Evolutionary conservation across 1,140 invertebrate genomes (phyloP), one percentile per base, ranked within the genome.

Genomic region (Odontomachus brunneus): DNA sequence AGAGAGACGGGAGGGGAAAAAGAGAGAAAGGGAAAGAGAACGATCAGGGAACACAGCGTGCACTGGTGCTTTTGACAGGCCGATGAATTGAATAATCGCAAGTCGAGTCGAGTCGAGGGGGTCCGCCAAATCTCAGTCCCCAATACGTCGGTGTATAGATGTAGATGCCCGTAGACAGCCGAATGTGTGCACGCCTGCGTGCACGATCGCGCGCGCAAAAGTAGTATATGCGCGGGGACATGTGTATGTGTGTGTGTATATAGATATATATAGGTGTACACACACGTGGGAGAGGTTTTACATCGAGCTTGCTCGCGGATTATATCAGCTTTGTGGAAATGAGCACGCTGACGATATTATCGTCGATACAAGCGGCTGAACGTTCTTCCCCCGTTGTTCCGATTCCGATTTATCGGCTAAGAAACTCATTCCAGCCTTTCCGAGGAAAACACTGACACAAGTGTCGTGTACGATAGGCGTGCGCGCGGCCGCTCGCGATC

Each of bases 31-130:
- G 75, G 83, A 76, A 82, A 75, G 85, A 80, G 91, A 90, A 89
- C 90, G 91, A 90, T 87, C 89, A 91, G 91, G 92, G 90, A 92
- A 92, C 88, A 92, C 90, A 91, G 91, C 91, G 93, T 91, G 92
- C 93, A 92, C 93, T 94, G 94, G 94, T 94, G 94, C 93, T 94
- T 94, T 94, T 94, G 94, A 94, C 94, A 94, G 94, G 94, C 93
- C 93, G 94, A 94, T 94, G 94, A 94, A 94, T 94, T 94, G 94
- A 94, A 94, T 94, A 94, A 94, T 94, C 94, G 94, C 93, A 94
- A 94, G 94, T 94, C 93, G 93, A 94, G 94, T 94, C 92, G 93
- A 94, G 93, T 93, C 91, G 93, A 92, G 91, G 90, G 92, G 93
- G 90, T 91, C 89, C 91, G 88, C 88, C 83, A 90, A 94, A 94